These are phyloP conservation scores for Craseonycteris thonglongyai DNA, from an alignment of 2,113 vertebrate genomes.

Conservation along the genomic window DNA sequence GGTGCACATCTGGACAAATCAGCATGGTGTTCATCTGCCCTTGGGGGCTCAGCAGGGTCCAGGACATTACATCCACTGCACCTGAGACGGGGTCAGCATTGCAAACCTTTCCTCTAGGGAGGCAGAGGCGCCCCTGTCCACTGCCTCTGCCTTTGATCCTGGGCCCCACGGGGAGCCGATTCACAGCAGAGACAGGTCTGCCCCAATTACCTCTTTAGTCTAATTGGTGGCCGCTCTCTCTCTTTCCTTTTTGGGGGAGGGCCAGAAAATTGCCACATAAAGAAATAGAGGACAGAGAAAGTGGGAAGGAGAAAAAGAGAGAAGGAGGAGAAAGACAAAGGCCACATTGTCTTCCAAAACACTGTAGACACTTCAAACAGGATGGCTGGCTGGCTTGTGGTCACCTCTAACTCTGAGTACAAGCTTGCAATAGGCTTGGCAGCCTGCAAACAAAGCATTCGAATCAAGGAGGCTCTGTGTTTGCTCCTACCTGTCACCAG, in stretches of 20 bases:
- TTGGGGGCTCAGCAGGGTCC: not conserved
- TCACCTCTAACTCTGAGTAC: not conserved
- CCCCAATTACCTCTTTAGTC: not conserved
- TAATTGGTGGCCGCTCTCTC: not conserved
- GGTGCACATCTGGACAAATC: not conserved
- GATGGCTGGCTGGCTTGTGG: constrained; percentile 62
- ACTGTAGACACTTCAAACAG: constrained; percentile 67
- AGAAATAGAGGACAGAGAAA: constrained; percentile 4
- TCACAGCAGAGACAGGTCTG: not conserved
- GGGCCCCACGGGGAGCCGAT: not conserved
- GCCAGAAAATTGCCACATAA: constrained; percentile 24
- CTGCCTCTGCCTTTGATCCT: not conserved
- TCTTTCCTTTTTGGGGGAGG: not conserved
- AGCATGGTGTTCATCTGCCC: not conserved
- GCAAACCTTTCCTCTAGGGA: not conserved
- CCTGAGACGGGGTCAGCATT: not conserved
- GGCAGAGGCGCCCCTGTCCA: not conserved
- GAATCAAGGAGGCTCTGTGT: not conserved
- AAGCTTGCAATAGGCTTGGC: not conserved
- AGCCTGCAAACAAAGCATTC: not conserved
- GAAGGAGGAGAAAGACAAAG: constrained; percentile 26
- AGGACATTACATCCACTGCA: not conserved
- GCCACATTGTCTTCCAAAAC: constrained; percentile 64
- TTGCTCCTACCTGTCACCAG: not conserved
- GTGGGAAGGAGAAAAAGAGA: constrained; percentile 22